Conservation (phyloP, 2,888 invertebrate species). For the Drosophila tanythrix region DNA sequence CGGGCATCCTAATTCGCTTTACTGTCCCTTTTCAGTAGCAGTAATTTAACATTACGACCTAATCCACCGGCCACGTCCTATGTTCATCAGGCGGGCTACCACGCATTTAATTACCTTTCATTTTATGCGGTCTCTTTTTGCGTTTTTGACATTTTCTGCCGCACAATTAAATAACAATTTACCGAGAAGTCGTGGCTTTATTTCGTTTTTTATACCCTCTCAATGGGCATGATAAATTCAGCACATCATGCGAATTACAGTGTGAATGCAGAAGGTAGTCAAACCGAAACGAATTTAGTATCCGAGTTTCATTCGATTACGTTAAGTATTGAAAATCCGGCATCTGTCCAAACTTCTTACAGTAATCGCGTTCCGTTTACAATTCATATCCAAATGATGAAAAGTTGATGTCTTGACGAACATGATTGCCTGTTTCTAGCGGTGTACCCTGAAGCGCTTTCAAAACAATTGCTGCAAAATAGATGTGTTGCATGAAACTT, state of each 20-base stretch:
- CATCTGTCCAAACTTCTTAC: not conserved
- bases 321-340: not conserved
- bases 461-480: not conserved
- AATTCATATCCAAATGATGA: too few species aligned
- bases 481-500: not conserved
- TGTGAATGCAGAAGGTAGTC: not conserved
- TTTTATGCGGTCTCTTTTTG: slow-evolving; percentile 28
- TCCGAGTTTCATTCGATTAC: not conserved
- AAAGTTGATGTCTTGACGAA: too few species aligned
- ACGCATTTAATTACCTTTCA: slow-evolving; percentile 37
- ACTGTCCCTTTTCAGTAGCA: slow-evolving; percentile 35
- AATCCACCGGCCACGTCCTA: slow-evolving; percentile 35
- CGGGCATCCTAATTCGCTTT: slow-evolving; percentile 26
- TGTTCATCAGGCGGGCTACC: not conserved
- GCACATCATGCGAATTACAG: not conserved
- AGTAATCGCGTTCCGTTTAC: too few species aligned
- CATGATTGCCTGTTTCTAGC: not conserved
- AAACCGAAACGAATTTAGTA: not conserved
- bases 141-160: slow-evolving; percentile 45
- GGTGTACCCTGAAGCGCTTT: not conserved
- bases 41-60: slow-evolving; percentile 21
- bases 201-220: slow-evolving; percentile 34
- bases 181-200: slow-evolving; percentile 41
- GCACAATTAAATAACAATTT: slow-evolving; percentile 75
- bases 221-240: not conserved